Conservation (phyloP, 1,140 invertebrate species). For the Drosophila takahashii region DNA sequence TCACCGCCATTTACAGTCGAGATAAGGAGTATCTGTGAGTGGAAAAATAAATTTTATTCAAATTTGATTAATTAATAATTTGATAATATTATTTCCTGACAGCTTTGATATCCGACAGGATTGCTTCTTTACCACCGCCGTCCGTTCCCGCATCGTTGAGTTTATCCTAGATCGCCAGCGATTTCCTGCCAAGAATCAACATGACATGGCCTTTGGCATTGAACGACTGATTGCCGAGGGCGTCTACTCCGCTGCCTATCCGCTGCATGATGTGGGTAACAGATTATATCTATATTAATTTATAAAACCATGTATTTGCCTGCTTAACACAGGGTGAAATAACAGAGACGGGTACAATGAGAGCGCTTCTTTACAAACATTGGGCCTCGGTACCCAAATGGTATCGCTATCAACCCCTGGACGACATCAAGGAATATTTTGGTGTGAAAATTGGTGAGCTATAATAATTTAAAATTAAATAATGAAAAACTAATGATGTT, state of each 20-base stretch:
- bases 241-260: conserved; percentile 94
- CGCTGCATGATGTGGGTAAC: conserved; percentile 93
- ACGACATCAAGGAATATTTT: conserved; percentile 96
- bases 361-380: conserved; percentile 92
- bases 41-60: background rate
- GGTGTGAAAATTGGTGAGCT: conserved; percentile 93
- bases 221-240: conserved; percentile 91
- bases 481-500: background rate
- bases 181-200: conserved; percentile 88
- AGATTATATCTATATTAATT: background rate
- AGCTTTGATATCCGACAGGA: conserved; percentile 93
- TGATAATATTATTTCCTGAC: conserved; percentile 8
- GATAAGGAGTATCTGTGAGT: conserved; percentile 95
- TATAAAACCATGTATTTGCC: background rate
- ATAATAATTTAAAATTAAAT: no score
- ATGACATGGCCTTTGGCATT: conserved; percentile 93
- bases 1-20: conserved; percentile 93
- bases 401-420: conserved; percentile 94
- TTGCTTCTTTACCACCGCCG: conserved; percentile 94
- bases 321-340: conserved; percentile 88
- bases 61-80: background rate
- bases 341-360: conserved; percentile 88
- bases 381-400: conserved; percentile 94
- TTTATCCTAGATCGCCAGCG: conserved; percentile 95
- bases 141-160: conserved; percentile 94